Evolutionary conservation across 2,797 vertebrate species (phyloP), one percentile per base, ranked within the genome.

Genomic region (Enteromius anoplus): DNA sequence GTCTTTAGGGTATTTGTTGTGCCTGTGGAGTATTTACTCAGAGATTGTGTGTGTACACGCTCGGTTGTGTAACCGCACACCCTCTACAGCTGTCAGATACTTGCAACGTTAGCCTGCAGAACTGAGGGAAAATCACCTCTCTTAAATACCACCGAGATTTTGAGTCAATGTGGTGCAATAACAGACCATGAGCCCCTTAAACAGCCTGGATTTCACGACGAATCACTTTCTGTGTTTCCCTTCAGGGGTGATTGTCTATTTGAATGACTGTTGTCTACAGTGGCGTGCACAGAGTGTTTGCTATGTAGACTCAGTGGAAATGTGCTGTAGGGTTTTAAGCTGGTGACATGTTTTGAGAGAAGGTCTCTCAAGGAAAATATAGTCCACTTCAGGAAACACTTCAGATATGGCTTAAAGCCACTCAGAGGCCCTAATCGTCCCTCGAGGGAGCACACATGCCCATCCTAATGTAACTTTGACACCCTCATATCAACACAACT

Each of bases 71-170:
- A 83, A 88, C 87, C 66, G 21, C 71, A 84, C 71, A 84, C 82
- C 82, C 66, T 82, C 49, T 81, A 77, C 82, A 88, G 82, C 83
- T 87, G 80, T 87, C 83, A 83, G 53, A 82, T 64, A 84, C 79
- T 62, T 68, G 32, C 58, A 73, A 42, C 26, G 76, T 72, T 83
- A 60, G 75, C 64, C 45, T 75, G 77, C 60, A 68, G 80, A 83
- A 81, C 66, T 77, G 68, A 88, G 70, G 81, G 77, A 79, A 86
- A 91, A 85, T 88, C 89, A 86, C 81, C 88, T 87, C 86, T 85
- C 87, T 84, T 84, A 75, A 55, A 60, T 89, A 90, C 90, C 87
- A 75, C 90, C 69, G 89, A 83, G 84, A 89, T 87, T 69, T 62
- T 66, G 68, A 75, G 88, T 90, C 89, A 88, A 89, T 86, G 87